Evolutionary conservation across 2,113 vertebrate genomes (phyloP).

Genomic region (Gadus chalcogrammus): DNA sequence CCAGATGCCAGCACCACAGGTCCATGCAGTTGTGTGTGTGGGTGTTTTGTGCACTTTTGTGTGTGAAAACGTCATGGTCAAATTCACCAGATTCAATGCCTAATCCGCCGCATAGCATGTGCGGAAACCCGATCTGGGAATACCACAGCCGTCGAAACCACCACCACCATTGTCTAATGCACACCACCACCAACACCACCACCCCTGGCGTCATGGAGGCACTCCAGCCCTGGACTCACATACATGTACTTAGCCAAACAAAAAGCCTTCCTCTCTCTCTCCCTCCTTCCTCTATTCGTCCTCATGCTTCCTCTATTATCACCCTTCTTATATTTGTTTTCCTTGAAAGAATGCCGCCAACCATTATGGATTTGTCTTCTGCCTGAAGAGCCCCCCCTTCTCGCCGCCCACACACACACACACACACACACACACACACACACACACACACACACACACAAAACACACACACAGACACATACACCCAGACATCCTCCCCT

Average conservation of each 20-base stretch:
- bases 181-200: neutral
- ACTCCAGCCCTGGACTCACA: constrained; percentile 47
- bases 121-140: constrained; percentile 41
- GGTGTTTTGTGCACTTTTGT: no score
- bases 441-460: no score
- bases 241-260: constrained; percentile 63
- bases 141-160: constrained; percentile 50
- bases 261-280: constrained; percentile 46
- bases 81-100: no score
- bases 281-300: constrained; percentile 19
- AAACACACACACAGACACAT: no score
- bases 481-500: no score
- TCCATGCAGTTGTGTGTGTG: no score
- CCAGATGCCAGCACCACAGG: no score
- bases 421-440: no score
- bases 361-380: constrained; percentile 39
- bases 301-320: neutral
- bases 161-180: constrained; percentile 38
- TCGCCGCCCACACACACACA: no score
- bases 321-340: neutral
- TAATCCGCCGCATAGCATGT: neutral
- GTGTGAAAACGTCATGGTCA: no score
- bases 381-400: neutral
- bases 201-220: no score
- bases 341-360: constrained; percentile 32